A percentile compares a stretch with the other conserved stretches of the same genome.
Evolutionary conservation across 2,113 vertebrate species (phyloP).

Genomic region (Rhea pennata): DNA sequence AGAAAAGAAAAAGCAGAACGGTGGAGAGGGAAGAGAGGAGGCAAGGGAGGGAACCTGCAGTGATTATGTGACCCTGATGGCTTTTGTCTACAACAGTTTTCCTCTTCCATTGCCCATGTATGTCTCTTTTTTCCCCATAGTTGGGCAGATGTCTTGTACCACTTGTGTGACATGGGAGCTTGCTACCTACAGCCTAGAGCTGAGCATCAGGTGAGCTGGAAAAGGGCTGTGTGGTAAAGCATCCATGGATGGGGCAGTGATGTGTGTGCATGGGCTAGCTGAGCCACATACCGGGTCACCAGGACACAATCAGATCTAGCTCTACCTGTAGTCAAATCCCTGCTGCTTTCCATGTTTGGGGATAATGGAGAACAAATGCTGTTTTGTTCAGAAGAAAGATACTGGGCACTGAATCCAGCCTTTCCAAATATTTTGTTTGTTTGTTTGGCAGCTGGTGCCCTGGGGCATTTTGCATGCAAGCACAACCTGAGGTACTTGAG

Average conservation of each 20-base stretch:
- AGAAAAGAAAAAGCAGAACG: not conserved
- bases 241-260: not conserved
- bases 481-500: not conserved
- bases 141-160: not conserved
- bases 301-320: not conserved
- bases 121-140: not conserved
- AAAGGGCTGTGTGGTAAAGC: not conserved
- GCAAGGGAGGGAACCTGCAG: not conserved
- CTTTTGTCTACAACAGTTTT: not conserved
- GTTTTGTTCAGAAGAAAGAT: not conserved
- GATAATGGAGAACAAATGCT: not conserved
- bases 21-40: not conserved
- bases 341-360: not conserved
- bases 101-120: not conserved
- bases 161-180: not conserved
- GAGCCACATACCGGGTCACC: too few species aligned
- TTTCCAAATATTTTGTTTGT: not conserved
- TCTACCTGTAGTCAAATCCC: not conserved
- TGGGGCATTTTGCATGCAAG: too few species aligned
- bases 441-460: not conserved
- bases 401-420: not conserved
- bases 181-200: not conserved
- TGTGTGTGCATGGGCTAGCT: rapidly evolving
- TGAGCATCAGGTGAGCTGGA: rapidly evolving
- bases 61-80: not conserved